Conservation (phyloP, 2,888 invertebrate species). For the Sarcophaga rosellei region DNA sequence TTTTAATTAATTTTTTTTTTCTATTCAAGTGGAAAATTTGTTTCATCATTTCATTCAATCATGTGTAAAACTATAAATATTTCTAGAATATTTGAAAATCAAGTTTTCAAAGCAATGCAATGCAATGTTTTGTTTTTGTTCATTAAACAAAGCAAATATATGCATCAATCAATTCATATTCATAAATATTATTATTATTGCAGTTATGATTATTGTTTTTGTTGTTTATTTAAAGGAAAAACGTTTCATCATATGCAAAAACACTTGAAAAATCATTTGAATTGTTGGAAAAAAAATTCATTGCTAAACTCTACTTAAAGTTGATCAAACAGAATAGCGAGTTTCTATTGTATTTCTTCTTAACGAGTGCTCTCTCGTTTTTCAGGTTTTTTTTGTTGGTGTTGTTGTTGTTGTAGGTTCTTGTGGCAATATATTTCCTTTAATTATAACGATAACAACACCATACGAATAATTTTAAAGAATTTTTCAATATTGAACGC, state of each 20-base stretch:
- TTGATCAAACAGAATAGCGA: conserved; percentile 25
- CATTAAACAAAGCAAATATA: background rate
- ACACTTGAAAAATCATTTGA: conserved; percentile 53
- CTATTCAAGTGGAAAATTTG: background rate
- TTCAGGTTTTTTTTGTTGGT: background rate
- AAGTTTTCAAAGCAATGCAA: background rate
- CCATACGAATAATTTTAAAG: conserved; percentile 36
- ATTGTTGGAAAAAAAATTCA: conserved; percentile 39
- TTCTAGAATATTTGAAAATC: background rate
- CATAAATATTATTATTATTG: too few relatives aligned
- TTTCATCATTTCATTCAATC: background rate
- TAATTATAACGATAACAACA: conserved; percentile 46
- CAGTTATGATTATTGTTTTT: too few relatives aligned
- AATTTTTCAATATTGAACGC: background rate
- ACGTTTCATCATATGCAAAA: background rate
- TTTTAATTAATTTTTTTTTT: too few relatives aligned
- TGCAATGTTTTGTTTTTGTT: background rate
- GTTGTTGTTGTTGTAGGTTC: background rate
- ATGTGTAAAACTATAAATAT: background rate
- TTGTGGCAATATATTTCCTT: conserved; percentile 45
- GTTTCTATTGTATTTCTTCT: conserved; percentile 47
- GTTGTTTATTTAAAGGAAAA: too few relatives aligned
- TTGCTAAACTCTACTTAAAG: conserved; percentile 51
- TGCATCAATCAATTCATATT: background rate
- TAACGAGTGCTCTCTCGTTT: background rate